These are phyloP conservation scores for Drosophila teissieri DNA, from an alignment of 1,140 invertebrate genomes.

Conservation along the genomic window DNA sequence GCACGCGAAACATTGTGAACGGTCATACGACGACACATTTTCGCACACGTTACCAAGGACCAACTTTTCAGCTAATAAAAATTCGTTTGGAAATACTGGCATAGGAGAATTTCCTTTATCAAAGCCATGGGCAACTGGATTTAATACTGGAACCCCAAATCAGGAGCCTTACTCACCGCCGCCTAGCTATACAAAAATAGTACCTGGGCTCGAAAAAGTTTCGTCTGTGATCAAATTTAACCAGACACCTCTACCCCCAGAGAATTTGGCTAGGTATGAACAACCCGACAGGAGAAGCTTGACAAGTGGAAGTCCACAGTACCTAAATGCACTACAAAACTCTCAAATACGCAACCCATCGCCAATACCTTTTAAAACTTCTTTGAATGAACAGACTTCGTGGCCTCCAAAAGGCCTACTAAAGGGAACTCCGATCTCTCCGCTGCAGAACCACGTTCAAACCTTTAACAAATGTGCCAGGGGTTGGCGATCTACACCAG, in stretches of 20 bases:
- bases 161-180: slow-evolving; percentile 35
- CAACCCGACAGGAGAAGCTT: slow-evolving; percentile 37
- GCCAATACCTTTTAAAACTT: slow-evolving; percentile 46
- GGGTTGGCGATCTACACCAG: slow-evolving; percentile 87
- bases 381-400: background rate
- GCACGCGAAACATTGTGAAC: background rate
- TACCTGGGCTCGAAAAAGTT: slow-evolving; percentile 3
- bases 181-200: slow-evolving; percentile 46
- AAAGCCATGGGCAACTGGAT: slow-evolving; percentile 3
- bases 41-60: background rate
- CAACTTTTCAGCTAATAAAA: background rate
- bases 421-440: background rate
- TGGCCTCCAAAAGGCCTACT: background rate
- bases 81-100: background rate
- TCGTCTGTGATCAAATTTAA: slow-evolving; percentile 59
- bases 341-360: slow-evolving; percentile 51
- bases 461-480: slow-evolving; percentile 93
- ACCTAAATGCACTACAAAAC: slow-evolving; percentile 20
- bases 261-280: slow-evolving; percentile 77
- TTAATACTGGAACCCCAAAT: slow-evolving; percentile 21
- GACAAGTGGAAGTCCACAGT: slow-evolving; percentile 35
- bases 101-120: slow-evolving; percentile 28
- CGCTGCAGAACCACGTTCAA: slow-evolving; percentile 60
- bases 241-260: slow-evolving; percentile 68
- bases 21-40: background rate